Percentiles rank a stretch among this genome's conserved stretches.
Conservation (phyloP, 2,888 invertebrate species). For the Acronicta psi region DNA sequence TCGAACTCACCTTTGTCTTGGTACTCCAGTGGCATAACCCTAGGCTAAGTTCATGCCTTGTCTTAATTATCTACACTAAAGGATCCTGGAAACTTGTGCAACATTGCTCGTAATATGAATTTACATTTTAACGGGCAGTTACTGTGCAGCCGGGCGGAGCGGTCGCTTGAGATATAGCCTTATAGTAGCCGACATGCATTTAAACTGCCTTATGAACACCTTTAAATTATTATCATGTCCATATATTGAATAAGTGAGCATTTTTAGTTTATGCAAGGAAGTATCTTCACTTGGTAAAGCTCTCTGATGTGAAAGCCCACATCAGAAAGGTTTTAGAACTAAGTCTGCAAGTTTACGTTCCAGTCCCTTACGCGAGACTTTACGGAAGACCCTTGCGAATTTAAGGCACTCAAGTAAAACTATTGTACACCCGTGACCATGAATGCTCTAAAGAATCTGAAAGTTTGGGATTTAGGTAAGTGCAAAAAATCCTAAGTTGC, state of each 20-base stretch:
- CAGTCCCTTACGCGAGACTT: too few species aligned
- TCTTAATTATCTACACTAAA: conserved; percentile 62
- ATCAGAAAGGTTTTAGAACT: too few species aligned
- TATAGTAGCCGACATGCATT: conserved; percentile 68
- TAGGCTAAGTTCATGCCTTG: conserved; percentile 50
- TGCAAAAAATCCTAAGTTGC: too few species aligned
- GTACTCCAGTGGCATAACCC: too few species aligned
- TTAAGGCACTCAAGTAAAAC: too few species aligned
- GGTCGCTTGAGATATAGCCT: conserved; percentile 64
- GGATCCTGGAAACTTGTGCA: conserved; percentile 52
- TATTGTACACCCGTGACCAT: too few species aligned
- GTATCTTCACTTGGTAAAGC: conserved; percentile 5
- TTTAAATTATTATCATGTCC: conserved; percentile 59
- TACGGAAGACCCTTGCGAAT: too few species aligned
- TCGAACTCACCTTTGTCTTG: too few species aligned
- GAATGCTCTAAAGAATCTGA: too few species aligned
- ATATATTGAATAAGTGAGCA: conserved; percentile 53
- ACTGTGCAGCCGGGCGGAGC: conserved; percentile 65
- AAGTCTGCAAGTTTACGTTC: too few species aligned
- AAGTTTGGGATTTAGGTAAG: too few species aligned
- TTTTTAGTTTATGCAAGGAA: conserved; percentile 22
- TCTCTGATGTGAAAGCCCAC: too few species aligned
- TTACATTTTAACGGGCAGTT: conserved; percentile 71
- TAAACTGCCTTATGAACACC: conserved; percentile 70
- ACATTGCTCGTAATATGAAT: conserved; percentile 67